phyloP scores from a whole-genome alignment of 2,888 invertebrate genomes.

The Leptinotarsa peninsularis region DNA sequence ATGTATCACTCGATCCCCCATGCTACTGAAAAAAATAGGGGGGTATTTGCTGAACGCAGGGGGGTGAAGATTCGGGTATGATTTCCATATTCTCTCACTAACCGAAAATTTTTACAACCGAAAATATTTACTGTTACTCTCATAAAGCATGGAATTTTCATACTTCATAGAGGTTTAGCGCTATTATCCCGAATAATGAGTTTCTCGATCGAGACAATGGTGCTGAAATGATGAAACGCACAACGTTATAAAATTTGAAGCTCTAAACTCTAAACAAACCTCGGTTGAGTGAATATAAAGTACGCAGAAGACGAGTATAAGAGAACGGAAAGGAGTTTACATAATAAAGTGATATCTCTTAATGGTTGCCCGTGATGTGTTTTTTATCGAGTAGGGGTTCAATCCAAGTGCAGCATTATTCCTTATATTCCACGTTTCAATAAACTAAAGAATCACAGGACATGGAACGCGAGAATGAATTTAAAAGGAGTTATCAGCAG shows the following conservation, averaged over 20 bases:
- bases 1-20: no score
- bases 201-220: neutral
- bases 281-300: slow-evolving; percentile 3
- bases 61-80: no score
- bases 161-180: neutral
- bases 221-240: slow-evolving; percentile 5
- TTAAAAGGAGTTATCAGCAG: no score
- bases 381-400: neutral
- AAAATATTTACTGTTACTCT: no score
- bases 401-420: neutral
- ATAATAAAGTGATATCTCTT: slow-evolving; percentile 12
- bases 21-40: no score
- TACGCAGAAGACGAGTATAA: neutral
- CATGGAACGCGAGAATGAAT: no score
- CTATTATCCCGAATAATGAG: neutral
- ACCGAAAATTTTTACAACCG: no score
- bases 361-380: slow-evolving; percentile 1
- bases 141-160: neutral
- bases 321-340: slow-evolving; percentile 1
- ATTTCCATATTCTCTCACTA: no score
- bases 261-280: neutral
- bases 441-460: no score
- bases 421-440: neutral
- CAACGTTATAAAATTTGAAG: neutral
- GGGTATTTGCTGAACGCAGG: no score